A percentile compares a stretch with the other conserved stretches of the same genome.
These are phyloP conservation scores for Pentamera pediparva DNA, from an alignment of 53 echinoderm and acorn worm species.

Conservation along the genomic window DNA sequence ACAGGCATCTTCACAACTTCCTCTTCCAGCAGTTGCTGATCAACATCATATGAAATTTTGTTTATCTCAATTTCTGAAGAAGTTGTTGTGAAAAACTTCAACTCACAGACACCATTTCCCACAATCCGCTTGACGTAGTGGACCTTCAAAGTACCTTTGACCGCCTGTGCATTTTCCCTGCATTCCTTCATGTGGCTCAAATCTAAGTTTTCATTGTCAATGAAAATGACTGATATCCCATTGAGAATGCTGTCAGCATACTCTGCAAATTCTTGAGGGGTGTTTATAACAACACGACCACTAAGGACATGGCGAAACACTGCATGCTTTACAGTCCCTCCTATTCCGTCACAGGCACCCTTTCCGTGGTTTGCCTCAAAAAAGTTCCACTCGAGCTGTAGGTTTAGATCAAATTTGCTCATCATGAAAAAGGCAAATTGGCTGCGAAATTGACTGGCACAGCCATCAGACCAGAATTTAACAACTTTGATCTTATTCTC, in stretches of 20 bases:
- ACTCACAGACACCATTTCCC: neutral
- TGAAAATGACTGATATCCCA: neutral
- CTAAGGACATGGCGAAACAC: neutral
- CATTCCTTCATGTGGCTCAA: slow-evolving; percentile 7
- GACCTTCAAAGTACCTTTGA: slow-evolving; percentile 12
- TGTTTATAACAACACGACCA: neutral
- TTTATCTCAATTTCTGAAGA: neutral
- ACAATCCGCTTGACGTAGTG: neutral
- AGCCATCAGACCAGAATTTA: neutral
- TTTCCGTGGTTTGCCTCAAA: slow-evolving; percentile 54
- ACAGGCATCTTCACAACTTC: neutral
- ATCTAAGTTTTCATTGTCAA: neutral
- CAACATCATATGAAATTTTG: neutral
- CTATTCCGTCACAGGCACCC: slow-evolving; percentile 64
- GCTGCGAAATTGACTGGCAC: neutral
- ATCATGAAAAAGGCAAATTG: neutral
- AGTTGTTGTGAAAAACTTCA: neutral
- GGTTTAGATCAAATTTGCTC: neutral
- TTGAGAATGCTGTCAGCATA: neutral
- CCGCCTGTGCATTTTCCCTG: slow-evolving; percentile 18
- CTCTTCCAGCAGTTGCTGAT: neutral
- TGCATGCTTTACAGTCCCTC: slow-evolving; percentile 41
- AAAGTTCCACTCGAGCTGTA: slow-evolving; percentile 41
- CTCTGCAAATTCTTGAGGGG: neutral
- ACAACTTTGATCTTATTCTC: neutral